These are phyloP conservation scores for Marmota monax DNA, from an alignment of 2,113 vertebrate genomes.

Conservation along the genomic window DNA sequence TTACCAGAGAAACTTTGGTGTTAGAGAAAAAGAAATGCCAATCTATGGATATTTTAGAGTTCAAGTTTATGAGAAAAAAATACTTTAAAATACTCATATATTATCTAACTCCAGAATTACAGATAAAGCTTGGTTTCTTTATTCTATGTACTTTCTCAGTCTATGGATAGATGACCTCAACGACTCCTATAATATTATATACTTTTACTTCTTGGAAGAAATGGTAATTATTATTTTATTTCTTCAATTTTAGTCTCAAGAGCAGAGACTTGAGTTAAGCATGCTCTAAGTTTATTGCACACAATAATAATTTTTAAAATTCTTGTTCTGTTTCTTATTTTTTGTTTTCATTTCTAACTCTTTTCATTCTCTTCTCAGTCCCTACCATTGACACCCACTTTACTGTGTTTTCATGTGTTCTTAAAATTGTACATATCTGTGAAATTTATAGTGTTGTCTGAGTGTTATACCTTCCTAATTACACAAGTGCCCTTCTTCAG, in stretches of 20 bases:
- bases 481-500: not conserved
- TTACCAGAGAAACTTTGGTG: not conserved
- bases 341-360: conserved; percentile 5
- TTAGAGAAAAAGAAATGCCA: not conserved
- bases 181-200: not conserved
- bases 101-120: not conserved
- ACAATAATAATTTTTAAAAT: not conserved
- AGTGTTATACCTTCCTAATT: not conserved
- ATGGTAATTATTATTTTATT: not conserved
- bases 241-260: conserved; percentile 24
- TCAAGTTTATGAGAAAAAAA: conserved; percentile 6
- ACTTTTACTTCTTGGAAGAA: not conserved
- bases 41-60: not conserved
- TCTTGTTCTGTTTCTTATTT: conserved; percentile 24
- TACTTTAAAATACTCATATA: not conserved
- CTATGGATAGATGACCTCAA: not conserved
- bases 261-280: not conserved
- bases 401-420: not conserved
- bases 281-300: not conserved
- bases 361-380: not conserved
- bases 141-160: not conserved
- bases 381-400: not conserved
- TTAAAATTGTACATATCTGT: conserved; percentile 9
- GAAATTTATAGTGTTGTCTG: not conserved
- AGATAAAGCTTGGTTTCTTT: not conserved